These are phyloP conservation scores for Cryptophagus acutangulus DNA, from an alignment of 2,888 invertebrate genomes.

Conservation along the genomic window DNA sequence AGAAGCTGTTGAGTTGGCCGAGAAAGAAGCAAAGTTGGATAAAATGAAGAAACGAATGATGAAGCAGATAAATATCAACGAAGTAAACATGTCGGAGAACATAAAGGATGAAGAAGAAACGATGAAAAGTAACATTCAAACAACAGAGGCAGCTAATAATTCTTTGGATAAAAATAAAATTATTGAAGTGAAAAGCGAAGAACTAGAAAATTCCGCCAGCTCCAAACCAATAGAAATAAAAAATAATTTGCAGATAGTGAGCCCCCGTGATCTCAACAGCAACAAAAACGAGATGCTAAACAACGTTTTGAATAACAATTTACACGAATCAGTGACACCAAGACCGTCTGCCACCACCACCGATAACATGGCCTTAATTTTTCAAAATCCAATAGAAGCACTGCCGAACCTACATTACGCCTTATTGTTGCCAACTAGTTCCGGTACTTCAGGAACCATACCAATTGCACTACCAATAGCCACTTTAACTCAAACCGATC, in stretches of 20 bases:
- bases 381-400: conserved; percentile 47
- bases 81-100: conserved; percentile 26
- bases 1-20: conserved; percentile 69
- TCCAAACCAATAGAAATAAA: too few species aligned
- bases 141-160: too few species aligned
- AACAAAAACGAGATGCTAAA: too few species aligned
- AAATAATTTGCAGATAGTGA: conserved; percentile 27
- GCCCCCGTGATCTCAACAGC: too few species aligned
- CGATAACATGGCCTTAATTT: conserved; percentile 44
- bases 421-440: conserved; percentile 57
- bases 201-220: too few species aligned
- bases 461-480: conserved; percentile 38
- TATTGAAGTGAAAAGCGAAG: too few species aligned
- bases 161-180: too few species aligned
- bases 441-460: conserved; percentile 27
- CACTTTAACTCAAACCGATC: conserved; percentile 27
- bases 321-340: too few species aligned
- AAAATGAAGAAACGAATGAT: conserved; percentile 35
- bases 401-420: conserved; percentile 56
- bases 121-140: too few species aligned
- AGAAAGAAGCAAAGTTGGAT: conserved; percentile 58
- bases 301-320: too few species aligned
- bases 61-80: conserved; percentile 31
- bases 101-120: conserved; percentile 40
- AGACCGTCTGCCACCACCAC: conserved; percentile 29